These are phyloP conservation scores for Hormaphis cornu DNA, from an alignment of 1,140 invertebrate species.

Conservation along the genomic window DNA sequence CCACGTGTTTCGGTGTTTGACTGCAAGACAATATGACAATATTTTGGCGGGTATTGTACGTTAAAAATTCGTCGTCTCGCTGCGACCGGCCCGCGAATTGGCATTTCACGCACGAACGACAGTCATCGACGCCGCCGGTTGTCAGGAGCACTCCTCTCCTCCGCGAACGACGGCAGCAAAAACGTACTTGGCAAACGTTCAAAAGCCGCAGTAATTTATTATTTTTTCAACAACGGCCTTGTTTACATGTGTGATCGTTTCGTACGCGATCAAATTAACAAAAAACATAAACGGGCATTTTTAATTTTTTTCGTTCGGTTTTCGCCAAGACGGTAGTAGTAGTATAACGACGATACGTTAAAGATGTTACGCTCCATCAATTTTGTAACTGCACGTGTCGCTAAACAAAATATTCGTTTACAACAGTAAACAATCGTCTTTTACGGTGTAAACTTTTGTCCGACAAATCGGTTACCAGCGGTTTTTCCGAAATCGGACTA, in stretches of 20 bases:
- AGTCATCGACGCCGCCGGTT: neutral
- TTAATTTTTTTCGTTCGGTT: neutral
- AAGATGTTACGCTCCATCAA: neutral
- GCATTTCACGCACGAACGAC: conserved; percentile 1
- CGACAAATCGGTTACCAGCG: too few relatives aligned
- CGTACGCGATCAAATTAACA: neutral
- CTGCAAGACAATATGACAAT: neutral
- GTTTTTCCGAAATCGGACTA: too few relatives aligned
- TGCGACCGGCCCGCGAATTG: neutral
- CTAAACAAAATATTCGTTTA: too few relatives aligned
- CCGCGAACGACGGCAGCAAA: too few relatives aligned
- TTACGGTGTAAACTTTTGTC: neutral
- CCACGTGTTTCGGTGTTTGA: neutral
- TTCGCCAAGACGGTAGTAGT: neutral
- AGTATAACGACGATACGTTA: neutral
- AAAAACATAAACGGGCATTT: neutral
- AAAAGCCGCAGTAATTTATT: neutral
- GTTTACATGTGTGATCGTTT: neutral
- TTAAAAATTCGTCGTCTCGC: neutral
- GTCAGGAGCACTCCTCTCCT: too few relatives aligned
- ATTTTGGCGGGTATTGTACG: neutral
- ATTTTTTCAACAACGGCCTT: neutral
- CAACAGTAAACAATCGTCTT: neutral
- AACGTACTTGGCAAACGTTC: neutral
- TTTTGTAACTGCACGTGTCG: neutral